Evolutionary conservation across 2,797 vertebrate species (phyloP).

Genomic region (Eurystomus glaucurus): DNA sequence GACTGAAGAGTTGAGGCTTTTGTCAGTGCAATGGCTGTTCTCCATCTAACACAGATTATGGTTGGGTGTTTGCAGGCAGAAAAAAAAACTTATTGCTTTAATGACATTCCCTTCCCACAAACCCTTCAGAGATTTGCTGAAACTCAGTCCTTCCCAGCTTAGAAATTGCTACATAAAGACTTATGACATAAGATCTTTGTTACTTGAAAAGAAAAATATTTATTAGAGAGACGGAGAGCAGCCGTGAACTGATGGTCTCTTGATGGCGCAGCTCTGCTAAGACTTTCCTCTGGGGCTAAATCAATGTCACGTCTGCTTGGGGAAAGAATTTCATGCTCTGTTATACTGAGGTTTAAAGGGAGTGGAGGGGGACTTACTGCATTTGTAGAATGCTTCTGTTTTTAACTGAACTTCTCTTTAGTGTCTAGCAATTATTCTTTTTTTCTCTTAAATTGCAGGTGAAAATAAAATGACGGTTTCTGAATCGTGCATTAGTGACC

Average conservation of each 20-base stretch:
- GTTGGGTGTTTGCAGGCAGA: neutral
- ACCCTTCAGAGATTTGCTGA: neutral
- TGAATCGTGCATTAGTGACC: slow-evolving; percentile 93
- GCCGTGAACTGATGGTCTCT: fast-evolving
- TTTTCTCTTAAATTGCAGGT: slow-evolving; percentile 83
- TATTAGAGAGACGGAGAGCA: neutral
- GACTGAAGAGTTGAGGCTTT: neutral
- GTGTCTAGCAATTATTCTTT: neutral
- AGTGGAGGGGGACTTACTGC: neutral
- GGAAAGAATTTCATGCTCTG: neutral
- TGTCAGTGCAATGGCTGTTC: neutral
- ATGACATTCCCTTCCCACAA: neutral
- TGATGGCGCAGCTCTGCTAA: neutral
- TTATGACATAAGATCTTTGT: no score
- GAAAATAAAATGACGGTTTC: slow-evolving; percentile 98
- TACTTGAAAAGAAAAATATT: no score
- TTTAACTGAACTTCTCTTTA: neutral
- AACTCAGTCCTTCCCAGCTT: neutral
- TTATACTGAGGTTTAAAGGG: neutral
- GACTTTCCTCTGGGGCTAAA: neutral
- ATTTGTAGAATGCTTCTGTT: neutral
- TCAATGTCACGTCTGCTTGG: neutral
- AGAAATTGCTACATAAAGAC: no score
- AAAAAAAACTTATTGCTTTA: neutral
- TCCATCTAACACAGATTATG: no score